These are phyloP conservation scores for Drosophila longiperda DNA, from an alignment of 2,888 invertebrate genomes.

Conservation along the genomic window DNA sequence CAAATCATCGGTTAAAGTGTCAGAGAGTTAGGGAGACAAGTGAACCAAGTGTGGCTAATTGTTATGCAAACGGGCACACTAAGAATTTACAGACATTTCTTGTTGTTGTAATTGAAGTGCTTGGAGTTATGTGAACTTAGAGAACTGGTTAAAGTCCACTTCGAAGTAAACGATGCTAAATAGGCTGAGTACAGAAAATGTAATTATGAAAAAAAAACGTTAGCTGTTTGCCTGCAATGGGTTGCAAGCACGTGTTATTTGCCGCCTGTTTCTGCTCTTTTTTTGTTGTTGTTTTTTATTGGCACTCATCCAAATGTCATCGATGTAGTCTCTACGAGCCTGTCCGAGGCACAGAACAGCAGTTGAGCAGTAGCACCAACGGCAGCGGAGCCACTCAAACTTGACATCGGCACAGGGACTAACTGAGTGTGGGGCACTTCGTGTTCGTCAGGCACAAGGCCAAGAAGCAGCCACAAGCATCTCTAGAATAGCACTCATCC, in stretches of 20 bases:
- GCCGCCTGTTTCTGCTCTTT: constrained; percentile 18
- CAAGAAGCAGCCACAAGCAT: constrained; percentile 51
- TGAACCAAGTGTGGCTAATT: constrained; percentile 51
- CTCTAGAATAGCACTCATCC: constrained; percentile 28
- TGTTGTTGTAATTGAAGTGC: constrained; percentile 36
- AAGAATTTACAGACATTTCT: constrained; percentile 4
- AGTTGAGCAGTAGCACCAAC: constrained; percentile 34
- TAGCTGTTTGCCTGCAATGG: constrained; percentile 40
- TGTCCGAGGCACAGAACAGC: constrained; percentile 28
- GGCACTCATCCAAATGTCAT: constrained; percentile 69
- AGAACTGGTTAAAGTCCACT: constrained; percentile 43
- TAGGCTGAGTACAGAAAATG: constrained; percentile 34
- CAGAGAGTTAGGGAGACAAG: constrained; percentile 29
- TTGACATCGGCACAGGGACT: constrained; percentile 58
- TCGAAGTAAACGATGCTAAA: constrained; percentile 1
- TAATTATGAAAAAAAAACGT: constrained; percentile 47
- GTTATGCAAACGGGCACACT: constrained; percentile 66
- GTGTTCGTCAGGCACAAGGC: constrained; percentile 56
- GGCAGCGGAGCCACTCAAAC: constrained; percentile 61
- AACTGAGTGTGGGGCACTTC: constrained; percentile 35
- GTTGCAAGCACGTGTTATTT: constrained; percentile 39
- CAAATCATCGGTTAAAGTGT: constrained; percentile 69
- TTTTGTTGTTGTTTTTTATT: constrained; percentile 10
- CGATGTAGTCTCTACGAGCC: constrained; percentile 49
- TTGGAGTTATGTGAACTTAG: constrained; percentile 33